Base-by-base conservation (phyloP, 1,140 invertebrate genomes). In the Belonocnema kinseyi region DNA sequence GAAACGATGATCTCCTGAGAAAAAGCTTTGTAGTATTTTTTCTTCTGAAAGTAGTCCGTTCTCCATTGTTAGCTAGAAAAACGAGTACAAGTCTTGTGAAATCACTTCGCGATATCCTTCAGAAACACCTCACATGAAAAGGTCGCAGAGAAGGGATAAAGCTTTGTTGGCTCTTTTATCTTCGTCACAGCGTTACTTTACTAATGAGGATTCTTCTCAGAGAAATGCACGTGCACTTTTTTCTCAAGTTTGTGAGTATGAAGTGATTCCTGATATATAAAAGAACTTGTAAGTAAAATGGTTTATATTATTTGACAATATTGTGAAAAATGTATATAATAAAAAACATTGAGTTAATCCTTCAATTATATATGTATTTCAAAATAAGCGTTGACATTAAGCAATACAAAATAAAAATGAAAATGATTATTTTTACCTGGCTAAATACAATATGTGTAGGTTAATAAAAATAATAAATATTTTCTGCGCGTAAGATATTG, bases 81-180 rank as follows among this genome's bases (percentile, higher is more conserved):
- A 66, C 61, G 33, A 66, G 61, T 66, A 66, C 61, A 66, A 26
- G 61, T 66, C 61, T 66, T 66, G 26, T 33, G 26, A 66, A 66
- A 66, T 66, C 61, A 66, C 33, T 40, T 66, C 61, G 40, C 61
- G 61, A 66, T 66, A 66, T 66, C 61, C 40, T 66, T 66, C 40
- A 66, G 26, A 40, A 66, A 33, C 61, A 33, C 12, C 61, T 66
- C 40, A 33, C 40, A 40, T 66, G 26, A 66, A 66, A 66, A 33
- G 26, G 61, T n/a, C 61, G 61, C 16, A 66, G 40, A 66, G 61
- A 66, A 13, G 12, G 61, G 33, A 26, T 66, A 16, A 14, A 16
- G 33, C 61, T 66, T 66, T 66, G 61, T 66, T 61, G 14, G 58
- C 58, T 61, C 58, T 61, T 61, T 61, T 61, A 61, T 61, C 58